These are phyloP conservation scores for Scaptomyza pallida DNA, from an alignment of 1,140 invertebrate genomes.

Conservation along the genomic window DNA sequence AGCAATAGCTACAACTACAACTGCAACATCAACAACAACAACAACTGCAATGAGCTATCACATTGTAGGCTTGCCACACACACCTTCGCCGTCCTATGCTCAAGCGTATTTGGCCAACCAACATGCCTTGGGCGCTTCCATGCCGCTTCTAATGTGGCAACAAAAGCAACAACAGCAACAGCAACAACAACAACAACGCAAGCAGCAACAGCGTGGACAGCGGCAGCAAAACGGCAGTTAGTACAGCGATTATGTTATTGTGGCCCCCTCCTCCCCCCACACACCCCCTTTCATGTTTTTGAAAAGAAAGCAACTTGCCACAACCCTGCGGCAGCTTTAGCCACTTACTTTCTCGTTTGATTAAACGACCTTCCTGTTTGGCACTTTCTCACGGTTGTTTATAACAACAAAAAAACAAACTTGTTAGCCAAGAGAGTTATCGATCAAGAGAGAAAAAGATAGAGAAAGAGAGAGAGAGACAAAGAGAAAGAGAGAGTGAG, in stretches of 20 bases:
- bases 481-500: too few relatives aligned
- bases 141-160: conserved; percentile 72
- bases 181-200: conserved; percentile 37
- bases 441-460: conserved; percentile 15
- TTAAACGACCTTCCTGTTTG: conserved; percentile 68
- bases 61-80: conserved; percentile 73
- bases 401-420: conserved; percentile 52
- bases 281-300: neutral
- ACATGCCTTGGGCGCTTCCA: conserved; percentile 70
- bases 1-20: conserved; percentile 11
- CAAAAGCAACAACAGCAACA: conserved; percentile 44
- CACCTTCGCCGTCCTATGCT: conserved; percentile 61
- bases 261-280: neutral
- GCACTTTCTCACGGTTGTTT: conserved; percentile 73
- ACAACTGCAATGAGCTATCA: conserved; percentile 53
- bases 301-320: conserved; percentile 41
- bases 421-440: conserved; percentile 51
- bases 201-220: conserved; percentile 15
- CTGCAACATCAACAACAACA: conserved; percentile 14
- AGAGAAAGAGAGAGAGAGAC: too few relatives aligned
- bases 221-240: conserved; percentile 56
- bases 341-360: conserved; percentile 71
- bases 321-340: neutral
- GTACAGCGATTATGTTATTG: conserved; percentile 34
- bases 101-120: conserved; percentile 78